Conservation (phyloP, 2,888 invertebrate species). For the Calameuta idolon region DNA sequence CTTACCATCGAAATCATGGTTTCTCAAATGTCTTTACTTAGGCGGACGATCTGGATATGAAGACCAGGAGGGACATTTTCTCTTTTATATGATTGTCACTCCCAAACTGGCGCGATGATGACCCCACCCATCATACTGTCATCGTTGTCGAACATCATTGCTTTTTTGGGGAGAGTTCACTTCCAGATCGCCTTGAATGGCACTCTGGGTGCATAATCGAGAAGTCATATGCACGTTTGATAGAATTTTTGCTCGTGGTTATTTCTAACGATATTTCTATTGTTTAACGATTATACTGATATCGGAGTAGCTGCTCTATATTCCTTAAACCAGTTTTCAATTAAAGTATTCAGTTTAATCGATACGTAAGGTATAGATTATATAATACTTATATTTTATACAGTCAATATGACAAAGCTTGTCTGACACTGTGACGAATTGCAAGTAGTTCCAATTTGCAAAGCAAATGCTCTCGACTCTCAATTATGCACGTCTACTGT, state of each 20-base stretch:
- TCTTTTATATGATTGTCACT: constrained; percentile 18
- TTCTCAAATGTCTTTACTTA: not conserved
- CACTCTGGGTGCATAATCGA: not conserved
- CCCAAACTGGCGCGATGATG: constrained; percentile 11
- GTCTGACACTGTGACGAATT: not conserved
- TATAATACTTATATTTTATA: not conserved
- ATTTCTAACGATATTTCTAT: not conserved
- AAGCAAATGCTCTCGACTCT: not conserved
- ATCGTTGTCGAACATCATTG: not conserved
- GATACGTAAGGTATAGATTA: not conserved
- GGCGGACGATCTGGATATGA: constrained; percentile 10
- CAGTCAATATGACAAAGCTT: not conserved
- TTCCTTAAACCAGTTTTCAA: not conserved
- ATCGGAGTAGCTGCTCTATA: not conserved
- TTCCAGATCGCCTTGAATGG: not conserved
- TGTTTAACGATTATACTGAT: not conserved
- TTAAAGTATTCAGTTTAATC: not conserved
- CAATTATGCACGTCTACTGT: not conserved
- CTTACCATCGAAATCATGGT: constrained; percentile 1
- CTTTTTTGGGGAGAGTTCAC: not conserved
- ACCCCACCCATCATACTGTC: not conserved
- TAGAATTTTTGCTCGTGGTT: not conserved
- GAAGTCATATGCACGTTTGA: not conserved
- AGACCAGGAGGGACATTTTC: constrained; percentile 4
- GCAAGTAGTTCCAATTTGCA: constrained; percentile 3